Base-by-base conservation (phyloP, 2,888 invertebrate species). In the Leptinotarsa peninsularis region DNA sequence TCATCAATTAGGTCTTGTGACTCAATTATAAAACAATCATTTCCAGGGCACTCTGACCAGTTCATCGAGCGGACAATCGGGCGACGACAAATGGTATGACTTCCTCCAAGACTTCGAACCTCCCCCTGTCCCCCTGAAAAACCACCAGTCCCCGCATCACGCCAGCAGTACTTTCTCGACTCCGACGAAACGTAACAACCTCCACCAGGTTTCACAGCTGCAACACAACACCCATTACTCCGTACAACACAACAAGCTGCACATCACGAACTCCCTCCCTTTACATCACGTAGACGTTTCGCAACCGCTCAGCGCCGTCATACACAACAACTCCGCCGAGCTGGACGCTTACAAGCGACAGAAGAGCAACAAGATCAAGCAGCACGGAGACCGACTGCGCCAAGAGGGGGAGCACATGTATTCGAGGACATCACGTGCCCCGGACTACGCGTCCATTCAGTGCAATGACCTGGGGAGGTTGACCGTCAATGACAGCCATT, bases 81-180 rank as follows among this genome's bases (percentile, higher is more conserved):
- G 90, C 81, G 92, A 93, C 83, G 93, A 93, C 82, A 90, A 92
- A 83, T 93, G 93, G 93, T 91, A 91, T 81, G 91, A 91, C 79
- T 86, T 91, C 54, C 81, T 91, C 18, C 87, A 86, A 72, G 91
- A 90, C 72, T 87, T 89, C 67, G 89, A 89, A 21, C 90, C 91
- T n/a, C 91, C 91, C 1, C 91, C 91, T 2, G 85, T 91, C 13
- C 91, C 91, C 3, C 74, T 79, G 17, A 85, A 85, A 72, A 77
- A 76, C 67, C 79, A 71, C 66, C 89, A 89, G 2, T 79, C 83
- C 74, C 74, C 77, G 58, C 79, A 79, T 75, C 73, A 81, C 49
- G 66, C 82, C 49, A 86, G 85, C 74, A 88, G 88, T 76, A 88
- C 87, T 2, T 88, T 87, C 81, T 87, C 88, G 17, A 85, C 85